A percentile compares a stretch with the other conserved stretches of the same genome.
Evolutionary conservation across 2,113 vertebrate species (phyloP).

Genomic region (Strix aluco): DNA sequence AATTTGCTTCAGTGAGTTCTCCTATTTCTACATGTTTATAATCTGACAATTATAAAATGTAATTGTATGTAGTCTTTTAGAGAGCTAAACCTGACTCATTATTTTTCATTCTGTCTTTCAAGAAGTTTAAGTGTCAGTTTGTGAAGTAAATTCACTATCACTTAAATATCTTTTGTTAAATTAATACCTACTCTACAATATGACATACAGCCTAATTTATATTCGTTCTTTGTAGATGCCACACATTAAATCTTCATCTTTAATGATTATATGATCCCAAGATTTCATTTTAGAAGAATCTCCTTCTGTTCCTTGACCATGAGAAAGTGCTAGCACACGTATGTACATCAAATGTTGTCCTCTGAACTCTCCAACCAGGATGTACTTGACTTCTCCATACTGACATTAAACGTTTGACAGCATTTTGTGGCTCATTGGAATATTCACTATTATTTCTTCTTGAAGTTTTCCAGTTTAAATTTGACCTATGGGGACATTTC

Average conservation of each 20-base stretch:
- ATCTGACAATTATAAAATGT: not conserved
- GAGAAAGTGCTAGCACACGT: not conserved
- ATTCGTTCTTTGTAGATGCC: not conserved
- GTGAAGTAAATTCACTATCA: not conserved
- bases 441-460: not conserved
- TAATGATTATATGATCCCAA: not conserved
- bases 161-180: not conserved
- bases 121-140: not conserved
- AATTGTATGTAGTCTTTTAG: not conserved
- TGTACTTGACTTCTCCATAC: not conserved
- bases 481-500: not conserved
- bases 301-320: not conserved
- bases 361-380: not conserved
- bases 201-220: not conserved
- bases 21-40: not conserved
- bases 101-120: not conserved
- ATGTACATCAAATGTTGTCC: not conserved
- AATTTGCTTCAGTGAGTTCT: not conserved
- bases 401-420: not conserved
- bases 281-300: not conserved
- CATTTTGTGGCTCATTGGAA: not conserved
- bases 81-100: not conserved
- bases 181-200: not conserved
- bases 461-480: not conserved
- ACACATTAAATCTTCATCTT: not conserved